Evolutionary conservation across 2,797 vertebrate species (phyloP).

Genomic region (Masticophis lateralis): DNA sequence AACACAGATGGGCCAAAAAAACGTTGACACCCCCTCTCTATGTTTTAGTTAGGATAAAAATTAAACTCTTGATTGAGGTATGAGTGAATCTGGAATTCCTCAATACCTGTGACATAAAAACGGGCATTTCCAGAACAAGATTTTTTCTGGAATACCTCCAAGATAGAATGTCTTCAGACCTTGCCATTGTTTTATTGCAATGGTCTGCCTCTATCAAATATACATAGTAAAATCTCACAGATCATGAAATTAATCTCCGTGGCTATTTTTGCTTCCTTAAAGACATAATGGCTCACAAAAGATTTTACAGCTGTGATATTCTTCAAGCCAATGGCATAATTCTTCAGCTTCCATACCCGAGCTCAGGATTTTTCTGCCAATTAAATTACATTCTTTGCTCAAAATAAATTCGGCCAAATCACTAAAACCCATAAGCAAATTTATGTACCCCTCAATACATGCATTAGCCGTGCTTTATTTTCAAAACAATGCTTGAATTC

Average conservation of each 20-base stretch:
- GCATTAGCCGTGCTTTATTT: neutral
- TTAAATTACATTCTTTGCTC: neutral
- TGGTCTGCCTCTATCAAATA: too few species aligned
- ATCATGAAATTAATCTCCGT: neutral
- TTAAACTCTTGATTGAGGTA: neutral
- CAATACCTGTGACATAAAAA: neutral
- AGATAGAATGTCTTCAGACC: neutral
- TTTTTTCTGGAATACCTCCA: neutral
- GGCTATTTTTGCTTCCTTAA: neutral
- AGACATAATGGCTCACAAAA: neutral
- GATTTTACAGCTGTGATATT: neutral
- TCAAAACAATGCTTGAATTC: neutral
- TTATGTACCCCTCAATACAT: neutral
- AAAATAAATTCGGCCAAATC: neutral
- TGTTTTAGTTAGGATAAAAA: neutral
- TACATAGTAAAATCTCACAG: neutral
- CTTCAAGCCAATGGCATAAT: neutral
- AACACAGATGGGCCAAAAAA: constrained; percentile 11
- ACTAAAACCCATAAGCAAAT: neutral
- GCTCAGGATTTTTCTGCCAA: neutral
- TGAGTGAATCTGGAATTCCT: neutral
- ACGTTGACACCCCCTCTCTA: neutral
- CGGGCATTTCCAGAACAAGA: neutral
- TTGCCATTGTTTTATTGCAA: neutral
- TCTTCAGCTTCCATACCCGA: neutral